These are phyloP conservation scores for Eleginops maclovinus DNA, from an alignment of 2,113 vertebrate species.

Conservation along the genomic window DNA sequence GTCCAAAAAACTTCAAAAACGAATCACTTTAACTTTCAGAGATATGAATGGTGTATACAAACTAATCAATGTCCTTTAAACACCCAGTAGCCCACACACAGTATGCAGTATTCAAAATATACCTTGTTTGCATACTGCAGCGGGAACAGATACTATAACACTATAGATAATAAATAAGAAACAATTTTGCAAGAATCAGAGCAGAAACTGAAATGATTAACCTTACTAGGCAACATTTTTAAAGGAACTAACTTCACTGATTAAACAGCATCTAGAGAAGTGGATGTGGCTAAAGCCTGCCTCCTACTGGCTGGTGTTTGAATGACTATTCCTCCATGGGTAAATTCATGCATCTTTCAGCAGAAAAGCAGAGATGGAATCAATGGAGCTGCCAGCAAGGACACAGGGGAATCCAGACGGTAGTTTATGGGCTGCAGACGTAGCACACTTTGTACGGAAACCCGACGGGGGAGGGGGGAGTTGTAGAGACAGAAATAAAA, in stretches of 20 bases:
- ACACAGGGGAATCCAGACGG: conserved; percentile 71
- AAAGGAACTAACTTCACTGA: not conserved
- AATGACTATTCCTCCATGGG: conserved; percentile 33
- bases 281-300: conserved; percentile 72
- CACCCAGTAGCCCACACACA: not conserved
- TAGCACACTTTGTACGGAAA: conserved; percentile 60
- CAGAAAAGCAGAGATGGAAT: conserved; percentile 56
- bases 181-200: not conserved
- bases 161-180: no score
- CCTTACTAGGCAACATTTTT: conserved; percentile 7
- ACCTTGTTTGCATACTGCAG: not conserved
- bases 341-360: conserved; percentile 74
- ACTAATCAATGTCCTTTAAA: not conserved
- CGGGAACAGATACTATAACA: not conserved
- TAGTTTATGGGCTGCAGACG: conserved; percentile 71
- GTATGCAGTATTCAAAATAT: not conserved
- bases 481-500: conserved; percentile 53
- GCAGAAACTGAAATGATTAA: not conserved
- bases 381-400: conserved; percentile 66
- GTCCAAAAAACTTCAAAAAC: not conserved
- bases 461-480: conserved; percentile 11
- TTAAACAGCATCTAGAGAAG: not conserved
- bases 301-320: conserved; percentile 69
- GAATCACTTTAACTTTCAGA: not conserved
- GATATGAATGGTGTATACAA: not conserved